A percentile compares a stretch with the other conserved stretches of the same genome.
Conservation (phyloP, 2,113 vertebrate genomes). For the Isurus oxyrinchus region DNA sequence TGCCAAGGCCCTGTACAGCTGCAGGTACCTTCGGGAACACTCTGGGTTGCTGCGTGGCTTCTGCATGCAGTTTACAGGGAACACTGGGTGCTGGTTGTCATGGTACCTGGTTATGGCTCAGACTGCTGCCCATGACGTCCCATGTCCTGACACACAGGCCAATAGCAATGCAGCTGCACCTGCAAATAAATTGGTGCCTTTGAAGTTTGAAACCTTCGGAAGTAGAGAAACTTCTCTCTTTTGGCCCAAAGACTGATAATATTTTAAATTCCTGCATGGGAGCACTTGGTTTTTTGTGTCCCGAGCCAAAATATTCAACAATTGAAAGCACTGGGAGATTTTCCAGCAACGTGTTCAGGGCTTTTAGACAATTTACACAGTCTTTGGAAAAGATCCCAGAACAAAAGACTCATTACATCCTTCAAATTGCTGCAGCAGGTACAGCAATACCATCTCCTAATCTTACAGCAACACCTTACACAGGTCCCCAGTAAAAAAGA, state of each 20-base stretch:
- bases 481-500: background rate
- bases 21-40: too few species aligned
- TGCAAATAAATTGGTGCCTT: background rate
- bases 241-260: constrained; percentile 47
- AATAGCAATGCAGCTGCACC: background rate
- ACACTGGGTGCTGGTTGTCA: background rate
- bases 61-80: background rate
- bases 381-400: background rate
- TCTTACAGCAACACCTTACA: background rate
- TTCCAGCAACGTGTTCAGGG: constrained; percentile 42
- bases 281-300: constrained; percentile 51
- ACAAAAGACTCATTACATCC: background rate
- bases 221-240: background rate
- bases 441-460: background rate
- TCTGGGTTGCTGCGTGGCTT: background rate
- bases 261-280: constrained; percentile 58
- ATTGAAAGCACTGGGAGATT: constrained; percentile 47
- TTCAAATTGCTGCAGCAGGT: background rate
- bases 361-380: constrained; percentile 32
- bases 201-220: background rate
- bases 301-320: constrained; percentile 48
- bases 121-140: background rate
- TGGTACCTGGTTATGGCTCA: background rate
- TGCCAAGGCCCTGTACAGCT: too few species aligned
- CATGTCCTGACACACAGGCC: background rate